Conservation (phyloP, 1,140 invertebrate species). For the Maniola jurtina region DNA sequence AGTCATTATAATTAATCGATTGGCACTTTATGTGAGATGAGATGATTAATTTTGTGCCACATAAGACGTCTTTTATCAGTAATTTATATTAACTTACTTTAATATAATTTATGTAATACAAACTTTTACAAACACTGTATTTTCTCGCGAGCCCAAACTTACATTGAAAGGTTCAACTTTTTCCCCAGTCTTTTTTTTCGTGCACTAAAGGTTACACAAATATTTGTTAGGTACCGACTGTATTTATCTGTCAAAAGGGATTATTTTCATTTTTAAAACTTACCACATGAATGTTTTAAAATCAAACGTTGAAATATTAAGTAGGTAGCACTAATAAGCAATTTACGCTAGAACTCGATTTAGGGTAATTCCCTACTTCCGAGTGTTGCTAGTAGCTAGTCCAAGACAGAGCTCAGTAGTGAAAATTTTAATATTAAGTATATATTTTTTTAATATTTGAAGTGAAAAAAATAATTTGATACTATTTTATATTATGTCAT, state of each 20-base stretch:
- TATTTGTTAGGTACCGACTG: no score
- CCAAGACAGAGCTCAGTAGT: background rate
- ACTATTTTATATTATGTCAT: constrained; percentile 8
- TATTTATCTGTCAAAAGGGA: no score
- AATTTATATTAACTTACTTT: background rate
- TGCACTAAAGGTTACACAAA: no score
- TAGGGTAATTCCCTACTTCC: no score
- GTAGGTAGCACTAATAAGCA: no score
- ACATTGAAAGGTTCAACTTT: background rate
- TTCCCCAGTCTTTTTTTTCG: no score
- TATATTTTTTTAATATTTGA: background rate
- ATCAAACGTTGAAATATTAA: no score
- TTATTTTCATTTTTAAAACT: no score
- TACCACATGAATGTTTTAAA: no score
- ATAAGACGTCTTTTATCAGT: background rate
- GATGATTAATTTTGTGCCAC: background rate
- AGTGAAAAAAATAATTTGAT: constrained; percentile 9
- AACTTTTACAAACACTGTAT: background rate
- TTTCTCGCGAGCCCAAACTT: background rate
- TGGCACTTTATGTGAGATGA: background rate
- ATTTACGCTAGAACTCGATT: background rate
- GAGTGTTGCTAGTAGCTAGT: no score
- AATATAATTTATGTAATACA: background rate
- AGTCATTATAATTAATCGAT: background rate
- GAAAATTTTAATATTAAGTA: background rate